Evolutionary conservation across 2,113 vertebrate genomes (phyloP), one percentile per base, ranked within the genome.

Genomic region (Notarius lentiginosus): DNA sequence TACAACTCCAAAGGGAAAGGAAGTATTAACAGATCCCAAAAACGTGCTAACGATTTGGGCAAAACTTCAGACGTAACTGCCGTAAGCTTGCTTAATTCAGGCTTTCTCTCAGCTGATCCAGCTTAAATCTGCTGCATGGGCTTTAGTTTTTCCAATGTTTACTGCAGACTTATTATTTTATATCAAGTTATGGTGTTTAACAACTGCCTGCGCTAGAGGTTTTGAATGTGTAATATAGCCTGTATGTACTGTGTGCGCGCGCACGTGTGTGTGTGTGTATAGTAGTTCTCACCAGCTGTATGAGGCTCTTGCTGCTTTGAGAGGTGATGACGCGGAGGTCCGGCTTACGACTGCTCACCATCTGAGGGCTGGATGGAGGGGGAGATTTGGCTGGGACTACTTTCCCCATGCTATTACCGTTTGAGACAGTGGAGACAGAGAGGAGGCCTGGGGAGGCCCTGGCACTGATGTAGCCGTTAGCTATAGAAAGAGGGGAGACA

Each of bases 271-370:
- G 30, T 30, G 22, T 53, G 75, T 53, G 12, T 75, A 41, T 0
- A 4, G 49, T 49, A n/a, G 66, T 85, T 88, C 97, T 99, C 95
- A 99, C 98, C 98, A 99, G 97, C 91, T 99, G 97, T 97, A 98
- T 96, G 53, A 99, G 94, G 85, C 96, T 97, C 93, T 99, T 99
- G 77, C 96, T 95, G 14, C 96, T 95, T 95, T 99, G 98, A 11
- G 98, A 98, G 87, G 98, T 99, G 96, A 99, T 99, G 89, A 99
- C 97, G 1, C 98, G 93, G 47, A 99, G 95, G 94, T 99, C 98
- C 0, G 98, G 98, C 93, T 99, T 99, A 92, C 98, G 97, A 95
- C 94, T 97, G 94, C 92, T 90, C 79, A 94, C 94, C 34, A 97
- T 96, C 94, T 96, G 97, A 11, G 96, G 86, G 92, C 96, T 90